phyloP scores from a whole-genome alignment of 64 coral and sea anemone genomes.

The Exaiptasia diaphana region DNA sequence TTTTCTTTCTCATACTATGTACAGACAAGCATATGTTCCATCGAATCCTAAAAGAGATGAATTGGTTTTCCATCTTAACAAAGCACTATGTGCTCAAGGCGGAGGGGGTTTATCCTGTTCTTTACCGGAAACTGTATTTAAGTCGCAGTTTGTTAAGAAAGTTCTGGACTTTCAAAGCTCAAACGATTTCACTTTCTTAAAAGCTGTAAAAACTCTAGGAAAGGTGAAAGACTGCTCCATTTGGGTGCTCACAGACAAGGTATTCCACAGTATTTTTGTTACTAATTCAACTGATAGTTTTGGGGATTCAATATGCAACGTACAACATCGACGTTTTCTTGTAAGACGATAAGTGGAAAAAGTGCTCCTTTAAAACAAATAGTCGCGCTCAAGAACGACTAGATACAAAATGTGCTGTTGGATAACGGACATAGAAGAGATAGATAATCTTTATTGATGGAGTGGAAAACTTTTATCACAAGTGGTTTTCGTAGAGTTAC shows the following conservation, averaged over 20 bases:
- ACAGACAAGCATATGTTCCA: not conserved
- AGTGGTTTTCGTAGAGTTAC: too few relatives aligned
- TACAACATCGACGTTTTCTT: too few relatives aligned
- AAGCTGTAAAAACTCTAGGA: not conserved
- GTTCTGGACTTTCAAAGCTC: not conserved
- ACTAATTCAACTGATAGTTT: not conserved
- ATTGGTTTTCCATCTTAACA: not conserved
- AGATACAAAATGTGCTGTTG: not conserved
- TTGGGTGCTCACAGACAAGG: conserved; percentile 2
- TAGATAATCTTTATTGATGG: too few relatives aligned
- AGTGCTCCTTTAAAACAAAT: not conserved
- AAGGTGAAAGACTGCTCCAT: not conserved
- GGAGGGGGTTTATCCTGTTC: not conserved
- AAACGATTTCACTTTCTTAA: not conserved
- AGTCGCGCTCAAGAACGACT: not conserved
- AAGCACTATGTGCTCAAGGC: not conserved
- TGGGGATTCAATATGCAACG: too few relatives aligned
- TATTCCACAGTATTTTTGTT: conserved; percentile 11
- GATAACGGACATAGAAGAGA: not conserved
- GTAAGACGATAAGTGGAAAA: not conserved
- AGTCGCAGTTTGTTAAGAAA: not conserved
- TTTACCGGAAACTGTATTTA: not conserved
- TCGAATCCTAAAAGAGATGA: not conserved
- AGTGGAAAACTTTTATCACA: too few relatives aligned
- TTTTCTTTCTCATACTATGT: not conserved